Percentiles rank a stretch among this genome's conserved stretches.
Evolutionary conservation across 2,797 vertebrate genomes (phyloP).

Genomic region (Diglossa cyanea): DNA sequence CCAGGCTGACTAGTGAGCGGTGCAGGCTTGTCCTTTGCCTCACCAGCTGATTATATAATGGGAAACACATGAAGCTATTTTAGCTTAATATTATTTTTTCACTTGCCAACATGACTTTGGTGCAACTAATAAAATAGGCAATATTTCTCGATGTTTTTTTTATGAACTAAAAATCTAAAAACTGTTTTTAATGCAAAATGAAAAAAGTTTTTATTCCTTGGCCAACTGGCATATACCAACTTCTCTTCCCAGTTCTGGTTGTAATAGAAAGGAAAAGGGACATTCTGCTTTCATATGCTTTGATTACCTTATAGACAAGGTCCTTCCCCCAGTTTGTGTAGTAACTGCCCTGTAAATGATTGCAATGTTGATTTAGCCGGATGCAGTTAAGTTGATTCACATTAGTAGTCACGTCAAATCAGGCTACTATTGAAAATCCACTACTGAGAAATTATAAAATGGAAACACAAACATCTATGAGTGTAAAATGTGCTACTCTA

Average conservation of each 20-base stretch:
- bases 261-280: conserved; percentile 55
- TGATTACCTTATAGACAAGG: not conserved
- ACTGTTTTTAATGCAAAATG: conserved; percentile 48
- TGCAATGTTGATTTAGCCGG: conserved; percentile 24
- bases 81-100: conserved; percentile 67
- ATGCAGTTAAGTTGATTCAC: not conserved
- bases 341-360: not conserved
- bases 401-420: not conserved
- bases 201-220: conserved; percentile 45
- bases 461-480: not conserved
- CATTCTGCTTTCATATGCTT: conserved; percentile 42
- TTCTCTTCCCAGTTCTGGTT: conserved; percentile 49
- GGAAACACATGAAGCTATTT: conserved; percentile 65
- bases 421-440: conserved; percentile 20
- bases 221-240: conserved; percentile 15
- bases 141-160: conserved; percentile 62
- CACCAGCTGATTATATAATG: conserved; percentile 63
- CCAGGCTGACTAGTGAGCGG: not conserved
- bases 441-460: not conserved
- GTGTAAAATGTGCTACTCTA: not conserved
- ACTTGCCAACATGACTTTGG: conserved; percentile 66
- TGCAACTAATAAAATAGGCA: conserved; percentile 68
- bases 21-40: conserved; percentile 35
- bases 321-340: not conserved
- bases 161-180: conserved; percentile 52